phyloP scores from a whole-genome alignment of 1,140 invertebrate genomes.

The Cheumatopsyche charites region DNA sequence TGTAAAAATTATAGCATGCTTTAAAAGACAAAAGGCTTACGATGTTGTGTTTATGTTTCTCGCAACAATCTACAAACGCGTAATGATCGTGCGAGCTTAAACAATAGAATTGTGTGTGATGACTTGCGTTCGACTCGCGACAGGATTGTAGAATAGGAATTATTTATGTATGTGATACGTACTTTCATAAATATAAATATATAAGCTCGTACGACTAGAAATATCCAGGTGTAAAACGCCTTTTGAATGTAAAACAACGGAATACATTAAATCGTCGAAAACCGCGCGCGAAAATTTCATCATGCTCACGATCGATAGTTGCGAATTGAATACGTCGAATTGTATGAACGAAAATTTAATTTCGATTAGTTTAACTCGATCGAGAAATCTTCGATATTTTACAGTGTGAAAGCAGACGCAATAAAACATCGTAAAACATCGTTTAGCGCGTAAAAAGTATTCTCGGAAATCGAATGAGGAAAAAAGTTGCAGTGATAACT shows the following conservation, averaged over 20 bases:
- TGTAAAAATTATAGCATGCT: too few relatives aligned
- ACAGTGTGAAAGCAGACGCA: too few relatives aligned
- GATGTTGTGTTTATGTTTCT: conserved; percentile 18
- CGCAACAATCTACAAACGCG: conserved; percentile 8
- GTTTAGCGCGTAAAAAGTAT: background rate
- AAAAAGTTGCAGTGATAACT: background rate
- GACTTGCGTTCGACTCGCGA: conserved; percentile 37
- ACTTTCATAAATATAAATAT: background rate
- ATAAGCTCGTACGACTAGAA: too few relatives aligned
- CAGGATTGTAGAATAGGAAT: conserved; percentile 28
- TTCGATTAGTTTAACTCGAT: too few relatives aligned
- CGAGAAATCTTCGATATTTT: too few relatives aligned
- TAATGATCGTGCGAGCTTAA: conserved; percentile 38
- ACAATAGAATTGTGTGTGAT: conserved; percentile 46
- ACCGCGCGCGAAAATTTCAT: background rate
- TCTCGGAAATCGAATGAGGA: conserved; percentile 11
- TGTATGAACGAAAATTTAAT: too few relatives aligned
- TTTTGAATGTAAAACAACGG: background rate
- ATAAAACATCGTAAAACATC: too few relatives aligned
- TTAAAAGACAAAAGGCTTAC: background rate
- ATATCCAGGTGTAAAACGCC: too few relatives aligned
- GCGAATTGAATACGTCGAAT: too few relatives aligned
- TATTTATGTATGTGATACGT: background rate
- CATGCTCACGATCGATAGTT: too few relatives aligned
- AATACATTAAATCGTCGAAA: background rate